These are phyloP conservation scores for Cerceris ruficornis DNA, from an alignment of 2,888 invertebrate species.

Conservation along the genomic window DNA sequence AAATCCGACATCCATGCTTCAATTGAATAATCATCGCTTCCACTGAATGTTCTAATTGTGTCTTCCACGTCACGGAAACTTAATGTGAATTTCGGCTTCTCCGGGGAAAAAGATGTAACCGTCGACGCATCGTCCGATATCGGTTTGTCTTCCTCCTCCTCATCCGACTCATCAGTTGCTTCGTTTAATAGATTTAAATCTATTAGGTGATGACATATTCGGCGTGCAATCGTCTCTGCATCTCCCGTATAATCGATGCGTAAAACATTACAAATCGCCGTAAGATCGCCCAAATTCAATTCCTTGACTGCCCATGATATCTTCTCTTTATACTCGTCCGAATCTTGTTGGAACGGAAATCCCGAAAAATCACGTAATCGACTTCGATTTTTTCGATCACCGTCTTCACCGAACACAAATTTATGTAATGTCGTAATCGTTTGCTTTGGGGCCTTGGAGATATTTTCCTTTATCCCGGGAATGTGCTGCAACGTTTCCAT, in stretches of 20 bases:
- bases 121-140: no score
- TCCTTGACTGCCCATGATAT: not conserved
- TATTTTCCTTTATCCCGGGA: not conserved
- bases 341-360: no score
- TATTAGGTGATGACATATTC: not conserved
- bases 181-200: no score
- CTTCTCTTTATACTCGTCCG: not conserved
- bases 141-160: no score
- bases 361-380: not conserved
- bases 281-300: not conserved
- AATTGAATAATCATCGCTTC: no score
- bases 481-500: not conserved
- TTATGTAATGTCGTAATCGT: not conserved
- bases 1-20: no score
- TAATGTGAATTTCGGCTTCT: no score
- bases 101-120: no score
- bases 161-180: no score
- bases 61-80: no score
- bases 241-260: not conserved
- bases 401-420: not conserved
- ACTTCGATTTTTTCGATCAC: slow-evolving; percentile 1
- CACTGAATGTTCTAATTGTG: no score
- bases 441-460: not conserved
- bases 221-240: not conserved
- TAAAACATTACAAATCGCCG: not conserved